Conservation (phyloP, 2,113 vertebrate species). For the Gnathonemus echidnorhynchus region DNA sequence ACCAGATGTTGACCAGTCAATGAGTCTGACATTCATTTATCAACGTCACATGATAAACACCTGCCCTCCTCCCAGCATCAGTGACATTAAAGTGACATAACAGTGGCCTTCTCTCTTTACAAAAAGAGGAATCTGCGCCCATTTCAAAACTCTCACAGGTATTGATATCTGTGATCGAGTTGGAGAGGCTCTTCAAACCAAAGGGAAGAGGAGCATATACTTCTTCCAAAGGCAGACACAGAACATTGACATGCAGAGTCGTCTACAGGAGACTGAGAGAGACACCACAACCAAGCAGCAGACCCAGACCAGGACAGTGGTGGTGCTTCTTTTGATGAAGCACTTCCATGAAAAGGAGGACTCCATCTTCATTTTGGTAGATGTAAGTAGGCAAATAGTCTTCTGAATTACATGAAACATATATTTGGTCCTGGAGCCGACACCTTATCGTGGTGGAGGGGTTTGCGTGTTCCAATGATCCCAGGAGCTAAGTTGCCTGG, state of each 20-base stretch:
- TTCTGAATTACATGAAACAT: neutral
- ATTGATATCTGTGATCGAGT: neutral
- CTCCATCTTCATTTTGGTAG: constrained; percentile 23
- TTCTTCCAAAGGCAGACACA: neutral
- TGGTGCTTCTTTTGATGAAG: constrained; percentile 5
- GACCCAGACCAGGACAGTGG: neutral
- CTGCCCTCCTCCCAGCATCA: neutral
- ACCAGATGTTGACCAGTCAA: neutral
- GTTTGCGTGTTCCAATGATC: too few species aligned
- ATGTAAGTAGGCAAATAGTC: constrained; percentile 18
- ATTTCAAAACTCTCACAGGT: neutral
- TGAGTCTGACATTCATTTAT: neutral
- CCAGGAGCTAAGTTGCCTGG: too few species aligned
- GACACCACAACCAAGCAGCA: neutral
- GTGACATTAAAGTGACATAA: neutral
- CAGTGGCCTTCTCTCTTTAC: neutral
- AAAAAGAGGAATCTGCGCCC: neutral
- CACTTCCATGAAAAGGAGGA: constrained; percentile 24
- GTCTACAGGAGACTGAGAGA: neutral
- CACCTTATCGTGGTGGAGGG: too few species aligned
- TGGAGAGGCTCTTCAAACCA: neutral
- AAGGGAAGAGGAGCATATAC: neutral
- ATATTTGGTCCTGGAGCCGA: too few species aligned
- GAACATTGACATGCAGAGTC: neutral
- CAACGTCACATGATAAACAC: neutral